Conservation (phyloP, 2,888 invertebrate genomes). For the Trichogramma evanescens region DNA sequence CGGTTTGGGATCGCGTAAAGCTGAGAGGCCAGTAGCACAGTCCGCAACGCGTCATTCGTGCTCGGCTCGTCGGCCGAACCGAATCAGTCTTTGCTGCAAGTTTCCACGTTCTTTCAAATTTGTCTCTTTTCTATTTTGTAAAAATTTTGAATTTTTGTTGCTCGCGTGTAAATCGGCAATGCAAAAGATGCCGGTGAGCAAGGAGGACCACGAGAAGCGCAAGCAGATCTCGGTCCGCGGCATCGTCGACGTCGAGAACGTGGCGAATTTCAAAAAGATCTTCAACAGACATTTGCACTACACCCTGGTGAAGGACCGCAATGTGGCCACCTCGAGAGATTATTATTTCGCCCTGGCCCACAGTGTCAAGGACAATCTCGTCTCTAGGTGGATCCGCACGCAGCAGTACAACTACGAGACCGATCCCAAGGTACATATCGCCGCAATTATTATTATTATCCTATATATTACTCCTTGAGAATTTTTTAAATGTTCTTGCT, state of each 20-base stretch:
- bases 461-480: no score
- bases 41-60: constrained; percentile 5
- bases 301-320: constrained; percentile 97
- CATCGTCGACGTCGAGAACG: constrained; percentile 94
- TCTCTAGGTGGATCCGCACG: constrained; percentile 97
- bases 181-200: constrained; percentile 62
- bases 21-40: neutral
- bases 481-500: no score
- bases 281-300: constrained; percentile 99
- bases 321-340: constrained; percentile 95
- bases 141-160: neutral
- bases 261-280: constrained; percentile 91
- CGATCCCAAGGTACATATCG: constrained; percentile 83
- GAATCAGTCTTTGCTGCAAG: neutral
- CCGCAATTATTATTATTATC: neutral
- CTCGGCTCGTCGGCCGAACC: constrained; percentile 7
- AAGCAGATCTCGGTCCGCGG: constrained; percentile 98
- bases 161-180: neutral
- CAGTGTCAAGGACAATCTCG: constrained; percentile 95
- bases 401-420: constrained; percentile 99
- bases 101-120: neutral
- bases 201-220: constrained; percentile 76
- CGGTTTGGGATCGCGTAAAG: no score
- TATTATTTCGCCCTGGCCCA: constrained; percentile 97
- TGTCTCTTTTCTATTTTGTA: neutral